phyloP scores from a whole-genome alignment of 2,888 invertebrate genomes.

The Spodoptera picta region DNA sequence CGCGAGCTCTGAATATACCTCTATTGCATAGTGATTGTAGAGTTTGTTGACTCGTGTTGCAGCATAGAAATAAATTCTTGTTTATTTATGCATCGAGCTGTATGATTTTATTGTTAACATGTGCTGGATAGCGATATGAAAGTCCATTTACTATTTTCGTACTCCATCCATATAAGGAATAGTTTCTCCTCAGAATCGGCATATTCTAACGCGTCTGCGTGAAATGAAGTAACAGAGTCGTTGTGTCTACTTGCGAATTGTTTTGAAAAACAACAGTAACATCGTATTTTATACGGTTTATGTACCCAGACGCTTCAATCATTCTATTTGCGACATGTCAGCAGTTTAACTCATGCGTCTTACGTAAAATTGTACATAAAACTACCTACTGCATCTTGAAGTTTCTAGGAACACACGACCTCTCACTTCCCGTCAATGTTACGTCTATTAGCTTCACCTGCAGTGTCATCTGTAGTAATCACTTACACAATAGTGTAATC shows the following conservation, averaged over 20 bases:
- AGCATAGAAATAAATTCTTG: slow-evolving; percentile 1
- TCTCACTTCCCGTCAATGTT: slow-evolving; percentile 32
- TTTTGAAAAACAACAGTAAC: background rate
- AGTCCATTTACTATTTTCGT: background rate
- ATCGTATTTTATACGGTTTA: background rate
- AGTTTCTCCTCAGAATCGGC: too few species aligned
- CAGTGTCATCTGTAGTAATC: background rate
- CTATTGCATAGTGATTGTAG: slow-evolving; percentile 42
- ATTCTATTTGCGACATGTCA: slow-evolving; percentile 17
- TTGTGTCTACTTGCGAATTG: background rate
- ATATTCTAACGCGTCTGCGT: too few species aligned
- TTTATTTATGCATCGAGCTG: slow-evolving; percentile 3
- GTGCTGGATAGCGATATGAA: slow-evolving; percentile 9
- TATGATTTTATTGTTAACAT: slow-evolving; percentile 13
- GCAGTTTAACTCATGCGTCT: slow-evolving; percentile 13
- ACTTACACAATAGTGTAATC: background rate
- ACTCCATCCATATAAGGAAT: background rate
- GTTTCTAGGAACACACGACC: slow-evolving; percentile 22
- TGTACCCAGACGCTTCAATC: background rate
- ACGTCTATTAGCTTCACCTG: slow-evolving; percentile 13
- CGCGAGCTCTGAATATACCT: slow-evolving; percentile 30
- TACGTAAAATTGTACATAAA: slow-evolving; percentile 21
- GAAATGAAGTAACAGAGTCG: too few species aligned
- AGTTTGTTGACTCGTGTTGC: slow-evolving; percentile 47
- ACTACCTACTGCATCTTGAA: slow-evolving; percentile 23